Evolutionary conservation across 1,140 invertebrate species (phyloP).

Genomic region (Cyclargus thomasi): DNA sequence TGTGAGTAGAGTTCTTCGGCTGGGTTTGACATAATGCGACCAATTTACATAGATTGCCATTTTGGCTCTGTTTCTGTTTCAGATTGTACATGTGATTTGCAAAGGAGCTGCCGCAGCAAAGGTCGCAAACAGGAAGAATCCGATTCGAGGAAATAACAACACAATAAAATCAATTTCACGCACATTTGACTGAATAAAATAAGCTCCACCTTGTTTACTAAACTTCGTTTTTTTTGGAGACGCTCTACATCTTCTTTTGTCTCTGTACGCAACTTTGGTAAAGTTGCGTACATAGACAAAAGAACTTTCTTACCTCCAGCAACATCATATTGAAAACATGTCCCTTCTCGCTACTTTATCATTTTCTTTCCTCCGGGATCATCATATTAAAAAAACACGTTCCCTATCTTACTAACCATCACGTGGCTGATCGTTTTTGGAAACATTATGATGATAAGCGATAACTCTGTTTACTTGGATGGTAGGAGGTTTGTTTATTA

Average conservation of each 20-base stretch:
- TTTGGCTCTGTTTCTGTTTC: too few relatives aligned
- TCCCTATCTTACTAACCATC: not conserved
- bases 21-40: too few relatives aligned
- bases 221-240: not conserved
- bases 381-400: not conserved
- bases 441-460: not conserved
- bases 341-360: too few relatives aligned
- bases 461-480: not conserved
- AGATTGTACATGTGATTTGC: not conserved
- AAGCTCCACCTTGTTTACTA: not conserved
- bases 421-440: not conserved
- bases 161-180: constrained; percentile 3
- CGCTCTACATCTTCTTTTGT: too few relatives aligned
- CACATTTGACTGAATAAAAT: not conserved
- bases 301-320: too few relatives aligned
- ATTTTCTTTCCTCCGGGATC: not conserved
- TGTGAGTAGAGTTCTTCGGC: too few relatives aligned
- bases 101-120: not conserved
- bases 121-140: not conserved
- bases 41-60: too few relatives aligned
- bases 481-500: not conserved
- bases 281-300: too few relatives aligned
- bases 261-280: too few relatives aligned
- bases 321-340: too few relatives aligned
- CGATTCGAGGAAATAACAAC: not conserved